Conservation (phyloP, 2,797 vertebrate genomes). For the Capromys pilorides region DNA sequence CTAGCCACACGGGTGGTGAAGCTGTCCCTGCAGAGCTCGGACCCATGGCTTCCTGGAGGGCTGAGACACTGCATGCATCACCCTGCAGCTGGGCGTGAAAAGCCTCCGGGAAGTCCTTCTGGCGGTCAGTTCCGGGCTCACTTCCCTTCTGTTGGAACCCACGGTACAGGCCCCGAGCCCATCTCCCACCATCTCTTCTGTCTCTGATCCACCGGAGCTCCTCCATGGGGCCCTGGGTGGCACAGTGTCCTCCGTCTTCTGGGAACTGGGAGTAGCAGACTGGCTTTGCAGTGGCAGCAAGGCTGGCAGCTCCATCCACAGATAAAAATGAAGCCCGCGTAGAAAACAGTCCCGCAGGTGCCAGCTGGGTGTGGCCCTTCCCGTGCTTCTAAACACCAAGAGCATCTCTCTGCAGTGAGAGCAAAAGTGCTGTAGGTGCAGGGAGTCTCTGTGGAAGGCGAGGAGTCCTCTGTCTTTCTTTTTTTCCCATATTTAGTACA, state of each 20-base stretch:
- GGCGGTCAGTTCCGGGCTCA: not conserved
- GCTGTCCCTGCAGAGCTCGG: no score
- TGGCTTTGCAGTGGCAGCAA: not conserved
- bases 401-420: not conserved
- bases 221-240: rapidly evolving
- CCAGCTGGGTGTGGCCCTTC: not conserved
- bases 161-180: rapidly evolving
- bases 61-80: no score
- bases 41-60: no score
- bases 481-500: no score
- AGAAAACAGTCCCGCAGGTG: not conserved
- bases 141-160: not conserved
- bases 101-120: not conserved
- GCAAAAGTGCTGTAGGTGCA: no score
- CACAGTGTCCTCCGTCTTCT: rapidly evolving
- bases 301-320: not conserved
- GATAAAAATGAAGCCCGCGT: not conserved
- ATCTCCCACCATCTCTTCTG: rapidly evolving
- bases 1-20: not conserved
- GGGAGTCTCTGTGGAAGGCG: not conserved
- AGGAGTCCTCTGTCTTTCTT: no score
- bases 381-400: not conserved
- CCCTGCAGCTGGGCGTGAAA: not conserved
- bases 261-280: not conserved
- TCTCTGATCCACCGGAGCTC: rapidly evolving